Evolutionary conservation across 1,140 invertebrate genomes (phyloP), one percentile per base, ranked within the genome.

Genomic region (Drosophila orosa): DNA sequence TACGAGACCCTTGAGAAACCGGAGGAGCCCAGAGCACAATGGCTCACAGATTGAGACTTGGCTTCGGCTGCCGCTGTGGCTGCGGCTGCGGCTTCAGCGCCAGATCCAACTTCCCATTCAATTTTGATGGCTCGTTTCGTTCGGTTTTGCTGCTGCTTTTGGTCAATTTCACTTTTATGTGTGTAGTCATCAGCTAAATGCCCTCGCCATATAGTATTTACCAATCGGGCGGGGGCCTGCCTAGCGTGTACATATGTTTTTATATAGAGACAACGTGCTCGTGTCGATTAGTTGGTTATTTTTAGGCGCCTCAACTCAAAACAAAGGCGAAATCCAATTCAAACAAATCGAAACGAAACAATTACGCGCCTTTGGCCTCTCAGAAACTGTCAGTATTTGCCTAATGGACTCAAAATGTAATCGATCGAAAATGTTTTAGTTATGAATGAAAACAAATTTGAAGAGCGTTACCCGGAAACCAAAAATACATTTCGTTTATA

Each of bases 131-230:
- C 65, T 77, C 74, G 56, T 71, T 69, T 62, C 75, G 75, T 65
- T 80, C 22, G 44, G n/a, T 31, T 67, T 54, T 72, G 63, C 58
- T 62, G 56, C 67, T 68, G 50, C 63, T 76, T 87, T 86, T 77
- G 79, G 84, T 87, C 83, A 83, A 89, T 87, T 87, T 89, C 79
- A 87, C 79, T 79, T 86, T 83, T 83, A 83, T 86, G 83, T 85
- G 80, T 67, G 74, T 77, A 83, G 82, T 86, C 82, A 79, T 83
- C 75, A 76, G 83, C 69, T 72, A 86, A 86, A 86, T 87, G 79
- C 75, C 78, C 65, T 82, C 67, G 52, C 56, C 48, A 66, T 17
- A 40, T 31, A 55, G 39, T 56, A 63, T 59, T 42, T 31, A 52
- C 63, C 33, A 39, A 62, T 66, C 40, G 44, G 63, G 65, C 22